Evolutionary conservation across 1,140 invertebrate genomes (phyloP).

Genomic region (Piezodorus guildinii): DNA sequence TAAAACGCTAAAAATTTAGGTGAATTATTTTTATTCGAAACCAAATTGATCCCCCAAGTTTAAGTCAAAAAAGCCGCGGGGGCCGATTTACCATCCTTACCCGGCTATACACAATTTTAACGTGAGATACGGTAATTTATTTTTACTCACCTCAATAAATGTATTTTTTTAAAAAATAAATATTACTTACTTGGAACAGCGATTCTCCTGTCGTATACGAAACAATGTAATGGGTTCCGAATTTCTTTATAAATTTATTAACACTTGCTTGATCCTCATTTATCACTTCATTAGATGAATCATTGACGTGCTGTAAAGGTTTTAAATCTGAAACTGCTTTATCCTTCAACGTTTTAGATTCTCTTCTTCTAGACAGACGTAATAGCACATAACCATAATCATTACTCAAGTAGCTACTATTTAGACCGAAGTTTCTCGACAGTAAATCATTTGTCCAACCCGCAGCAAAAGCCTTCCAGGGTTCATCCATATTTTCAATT

Average conservation of each 20-base stretch:
- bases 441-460: conserved; percentile 66
- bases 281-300: conserved; percentile 52
- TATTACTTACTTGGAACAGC: conserved; percentile 39
- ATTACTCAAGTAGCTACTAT: conserved; percentile 58
- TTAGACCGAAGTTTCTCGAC: conserved; percentile 68
- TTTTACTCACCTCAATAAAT: too few relatives aligned
- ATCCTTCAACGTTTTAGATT: neutral
- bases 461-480: conserved; percentile 72
- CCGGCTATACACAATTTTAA: too few relatives aligned
- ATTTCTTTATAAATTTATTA: conserved; percentile 62
- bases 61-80: too few relatives aligned
- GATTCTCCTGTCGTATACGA: conserved; percentile 76
- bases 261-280: conserved; percentile 58
- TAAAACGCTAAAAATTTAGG: too few relatives aligned
- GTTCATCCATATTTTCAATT: conserved; percentile 63
- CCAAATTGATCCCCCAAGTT: too few relatives aligned
- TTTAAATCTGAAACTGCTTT: too few relatives aligned
- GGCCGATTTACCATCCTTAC: too few relatives aligned
- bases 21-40: too few relatives aligned
- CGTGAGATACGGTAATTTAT: too few relatives aligned
- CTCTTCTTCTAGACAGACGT: conserved; percentile 46
- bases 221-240: conserved; percentile 72
- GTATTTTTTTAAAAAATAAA: too few relatives aligned
- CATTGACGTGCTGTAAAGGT: conserved; percentile 44
- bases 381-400: conserved; percentile 73